These are phyloP conservation scores for Polymixis lichenea DNA, from an alignment of 2,888 invertebrate species.

Conservation along the genomic window DNA sequence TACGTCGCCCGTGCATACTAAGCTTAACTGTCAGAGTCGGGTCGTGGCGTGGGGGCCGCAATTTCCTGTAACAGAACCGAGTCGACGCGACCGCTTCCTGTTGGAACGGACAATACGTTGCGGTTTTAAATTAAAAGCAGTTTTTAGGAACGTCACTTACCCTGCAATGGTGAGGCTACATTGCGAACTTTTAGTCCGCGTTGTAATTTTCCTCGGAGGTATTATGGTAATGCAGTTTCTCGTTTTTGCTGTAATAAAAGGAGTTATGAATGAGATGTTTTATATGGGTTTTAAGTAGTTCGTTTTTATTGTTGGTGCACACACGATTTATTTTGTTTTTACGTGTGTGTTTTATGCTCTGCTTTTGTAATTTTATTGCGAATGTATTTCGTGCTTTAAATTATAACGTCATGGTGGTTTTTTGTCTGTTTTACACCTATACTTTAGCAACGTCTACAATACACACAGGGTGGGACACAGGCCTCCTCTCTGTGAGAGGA, in stretches of 20 bases:
- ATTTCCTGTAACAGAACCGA: slow-evolving; percentile 78
- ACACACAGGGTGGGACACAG: no score
- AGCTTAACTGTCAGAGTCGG: slow-evolving; percentile 62
- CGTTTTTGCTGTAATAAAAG: slow-evolving; percentile 58
- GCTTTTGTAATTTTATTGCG: slow-evolving; percentile 1
- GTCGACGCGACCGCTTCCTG: slow-evolving; percentile 71
- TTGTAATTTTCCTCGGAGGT: slow-evolving; percentile 45
- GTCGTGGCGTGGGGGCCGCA: slow-evolving; percentile 71
- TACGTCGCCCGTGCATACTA: slow-evolving; percentile 60
- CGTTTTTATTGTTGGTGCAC: slow-evolving; percentile 25
- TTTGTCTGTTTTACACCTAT: no score
- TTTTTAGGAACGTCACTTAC: slow-evolving; percentile 65
- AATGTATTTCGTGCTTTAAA: not conserved
- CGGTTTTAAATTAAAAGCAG: slow-evolving; percentile 75
- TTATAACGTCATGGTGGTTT: not conserved
- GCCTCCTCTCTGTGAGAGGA: no score
- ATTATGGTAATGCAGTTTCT: slow-evolving; percentile 62
- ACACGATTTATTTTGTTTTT: slow-evolving; percentile 48
- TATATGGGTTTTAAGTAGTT: slow-evolving; percentile 50
- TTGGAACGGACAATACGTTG: slow-evolving; percentile 73
- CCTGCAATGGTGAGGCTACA: slow-evolving; percentile 55
- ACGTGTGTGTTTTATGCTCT: slow-evolving; percentile 8
- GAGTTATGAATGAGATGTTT: slow-evolving; percentile 59
- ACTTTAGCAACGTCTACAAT: no score
- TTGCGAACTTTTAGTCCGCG: slow-evolving; percentile 50